Percentiles rank a stretch among this genome's conserved stretches.
phyloP scores from a whole-genome alignment of 2,113 vertebrate species.

The Mungos mungo region DNA sequence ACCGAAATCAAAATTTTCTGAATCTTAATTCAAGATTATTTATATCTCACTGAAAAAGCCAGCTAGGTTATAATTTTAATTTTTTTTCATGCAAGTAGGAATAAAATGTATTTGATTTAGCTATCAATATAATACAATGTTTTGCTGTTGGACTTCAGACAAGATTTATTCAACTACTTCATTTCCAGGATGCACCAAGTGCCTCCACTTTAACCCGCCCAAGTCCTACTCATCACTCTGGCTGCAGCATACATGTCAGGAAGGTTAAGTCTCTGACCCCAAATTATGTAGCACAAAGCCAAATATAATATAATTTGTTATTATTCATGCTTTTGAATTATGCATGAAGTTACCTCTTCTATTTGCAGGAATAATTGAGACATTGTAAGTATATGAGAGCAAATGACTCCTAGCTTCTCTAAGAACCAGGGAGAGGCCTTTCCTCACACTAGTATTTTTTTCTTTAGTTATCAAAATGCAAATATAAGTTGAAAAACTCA shows the following conservation, averaged over 20 bases:
- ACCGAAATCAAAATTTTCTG: background rate
- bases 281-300: slow-evolving; percentile 27
- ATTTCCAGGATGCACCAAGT: background rate
- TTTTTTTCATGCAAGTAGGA: background rate
- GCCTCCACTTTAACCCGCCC: background rate
- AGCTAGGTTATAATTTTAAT: background rate
- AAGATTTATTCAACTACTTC: background rate
- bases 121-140: background rate
- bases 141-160: background rate
- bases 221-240: background rate
- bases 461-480: slow-evolving; percentile 19
- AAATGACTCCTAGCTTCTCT: slow-evolving; percentile 25
- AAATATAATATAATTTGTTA: slow-evolving; percentile 7
- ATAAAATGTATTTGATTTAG: slow-evolving; percentile 4
- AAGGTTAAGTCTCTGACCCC: background rate
- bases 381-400: background rate
- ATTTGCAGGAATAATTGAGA: slow-evolving; percentile 45
- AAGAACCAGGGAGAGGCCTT: background rate
- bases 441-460: background rate
- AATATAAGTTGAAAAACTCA: slow-evolving; percentile 15
- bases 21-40: slow-evolving; percentile 26
- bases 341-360: slow-evolving; percentile 12
- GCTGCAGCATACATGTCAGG: background rate
- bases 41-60: background rate
- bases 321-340: slow-evolving; percentile 51